A percentile compares a stretch with the other conserved stretches of the same genome.
Conservation (phyloP, 2,888 invertebrate genomes). For the Drosophila pegasa region DNA sequence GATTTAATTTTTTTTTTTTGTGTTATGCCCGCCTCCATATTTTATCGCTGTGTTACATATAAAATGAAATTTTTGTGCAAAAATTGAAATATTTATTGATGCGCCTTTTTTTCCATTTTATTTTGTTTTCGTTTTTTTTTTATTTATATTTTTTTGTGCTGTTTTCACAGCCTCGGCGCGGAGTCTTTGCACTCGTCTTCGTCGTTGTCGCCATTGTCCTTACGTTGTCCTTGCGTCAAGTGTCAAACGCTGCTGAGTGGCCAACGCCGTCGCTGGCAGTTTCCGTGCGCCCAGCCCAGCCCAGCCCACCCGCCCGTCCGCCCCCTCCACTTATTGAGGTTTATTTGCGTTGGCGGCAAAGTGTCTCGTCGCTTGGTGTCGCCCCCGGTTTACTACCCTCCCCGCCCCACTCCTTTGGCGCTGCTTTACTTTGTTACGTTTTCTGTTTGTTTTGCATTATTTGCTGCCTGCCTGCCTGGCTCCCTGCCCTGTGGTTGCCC, state of each 20-base stretch:
- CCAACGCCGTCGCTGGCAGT: conserved; percentile 66
- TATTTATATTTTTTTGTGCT: conserved; percentile 35
- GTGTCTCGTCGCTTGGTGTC: conserved; percentile 74
- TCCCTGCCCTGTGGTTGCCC: conserved; percentile 56
- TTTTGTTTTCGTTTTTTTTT: conserved; percentile 18
- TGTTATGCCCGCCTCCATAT: conserved; percentile 55
- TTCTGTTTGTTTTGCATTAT: conserved; percentile 79
- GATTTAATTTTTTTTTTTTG: conserved; percentile 75
- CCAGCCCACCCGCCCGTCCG: neutral
- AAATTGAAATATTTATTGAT: conserved; percentile 79
- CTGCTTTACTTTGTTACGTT: conserved; percentile 43
- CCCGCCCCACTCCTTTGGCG: neutral
- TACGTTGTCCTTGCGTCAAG: conserved; percentile 78
- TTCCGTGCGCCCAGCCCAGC: conserved; percentile 49
- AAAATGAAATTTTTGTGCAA: conserved; percentile 59
- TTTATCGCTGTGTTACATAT: conserved; percentile 60
- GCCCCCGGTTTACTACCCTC: conserved; percentile 11
- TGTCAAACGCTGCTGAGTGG: conserved; percentile 77
- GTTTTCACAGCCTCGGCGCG: conserved; percentile 47
- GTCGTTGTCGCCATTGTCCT: conserved; percentile 60
- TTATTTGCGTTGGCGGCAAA: conserved; percentile 79
- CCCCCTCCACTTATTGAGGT: conserved; percentile 44
- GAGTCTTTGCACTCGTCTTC: conserved; percentile 11
- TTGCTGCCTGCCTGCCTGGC: conserved; percentile 38
- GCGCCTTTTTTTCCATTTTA: conserved; percentile 28